Percentiles rank a stretch among this genome's conserved stretches.
Conservation (phyloP, 2,888 invertebrate genomes). For the Cerceris rybyensis region DNA sequence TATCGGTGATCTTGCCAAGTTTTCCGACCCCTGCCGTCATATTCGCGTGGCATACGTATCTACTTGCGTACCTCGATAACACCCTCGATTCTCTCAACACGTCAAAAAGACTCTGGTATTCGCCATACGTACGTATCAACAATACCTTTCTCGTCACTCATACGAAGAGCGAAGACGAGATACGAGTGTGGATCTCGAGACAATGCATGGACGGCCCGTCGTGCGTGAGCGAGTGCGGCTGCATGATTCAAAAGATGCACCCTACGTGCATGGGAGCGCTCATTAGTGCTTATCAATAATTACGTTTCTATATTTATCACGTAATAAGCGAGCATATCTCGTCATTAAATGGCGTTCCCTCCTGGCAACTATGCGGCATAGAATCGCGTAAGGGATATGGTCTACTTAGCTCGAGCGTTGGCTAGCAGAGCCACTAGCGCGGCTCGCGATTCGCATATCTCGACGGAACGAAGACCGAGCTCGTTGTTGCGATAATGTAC, state of each 20-base stretch:
- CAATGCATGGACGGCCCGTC: slow-evolving; percentile 58
- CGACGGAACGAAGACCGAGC: neutral
- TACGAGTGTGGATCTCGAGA: slow-evolving; percentile 34
- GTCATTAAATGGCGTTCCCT: slow-evolving; percentile 74
- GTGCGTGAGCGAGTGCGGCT: slow-evolving; percentile 77
- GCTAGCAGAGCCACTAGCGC: neutral
- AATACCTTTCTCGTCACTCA: no score
- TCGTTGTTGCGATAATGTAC: neutral
- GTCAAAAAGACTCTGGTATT: neutral
- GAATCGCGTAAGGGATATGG: slow-evolving; percentile 66
- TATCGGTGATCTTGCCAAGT: slow-evolving; percentile 76
- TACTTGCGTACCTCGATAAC: slow-evolving; percentile 47
- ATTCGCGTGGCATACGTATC: slow-evolving; percentile 40
- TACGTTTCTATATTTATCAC: slow-evolving; percentile 79
- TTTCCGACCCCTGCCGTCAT: slow-evolving; percentile 70
- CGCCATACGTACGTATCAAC: neutral
- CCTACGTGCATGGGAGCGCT: slow-evolving; percentile 69
- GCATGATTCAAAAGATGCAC: slow-evolving; percentile 74
- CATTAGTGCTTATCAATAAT: slow-evolving; percentile 81
- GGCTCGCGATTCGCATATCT: neutral
- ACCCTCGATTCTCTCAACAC: slow-evolving; percentile 46
- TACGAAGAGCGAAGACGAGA: neutral
- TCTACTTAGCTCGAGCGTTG: slow-evolving; percentile 67
- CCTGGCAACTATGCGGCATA: slow-evolving; percentile 15
- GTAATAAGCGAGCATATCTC: slow-evolving; percentile 77